phyloP scores from a whole-genome alignment of 1,140 invertebrate genomes.

The Tetramorium parvispinum region DNA sequence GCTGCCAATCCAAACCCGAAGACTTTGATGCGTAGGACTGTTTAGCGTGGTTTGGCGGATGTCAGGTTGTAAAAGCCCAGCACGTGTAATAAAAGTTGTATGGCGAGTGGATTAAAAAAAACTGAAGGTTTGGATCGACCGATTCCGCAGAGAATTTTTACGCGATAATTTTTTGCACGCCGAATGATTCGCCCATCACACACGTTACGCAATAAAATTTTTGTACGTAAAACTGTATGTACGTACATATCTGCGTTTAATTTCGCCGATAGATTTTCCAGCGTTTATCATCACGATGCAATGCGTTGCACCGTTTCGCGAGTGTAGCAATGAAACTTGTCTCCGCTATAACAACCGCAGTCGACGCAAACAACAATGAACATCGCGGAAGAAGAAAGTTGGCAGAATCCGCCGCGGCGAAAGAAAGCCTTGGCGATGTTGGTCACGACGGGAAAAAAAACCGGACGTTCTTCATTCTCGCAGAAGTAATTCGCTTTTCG shows the following conservation, averaged over 20 bases:
- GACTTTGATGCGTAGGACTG: neutral
- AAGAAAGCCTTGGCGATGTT: slow-evolving; percentile 49
- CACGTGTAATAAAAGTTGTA: neutral
- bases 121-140: neutral
- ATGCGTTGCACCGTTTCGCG: slow-evolving; percentile 42
- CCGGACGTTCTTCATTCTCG: neutral
- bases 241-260: neutral
- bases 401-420: slow-evolving; percentile 30
- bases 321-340: slow-evolving; percentile 46
- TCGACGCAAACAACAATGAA: slow-evolving; percentile 58
- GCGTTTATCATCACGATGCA: slow-evolving; percentile 22
- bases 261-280: neutral
- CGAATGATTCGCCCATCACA: neutral
- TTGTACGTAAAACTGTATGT: neutral
- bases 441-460: slow-evolving; percentile 33
- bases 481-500: slow-evolving; percentile 28
- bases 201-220: neutral
- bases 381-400: slow-evolving; percentile 67
- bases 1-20: neutral
- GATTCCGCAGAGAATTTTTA: neutral
- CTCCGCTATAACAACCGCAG: slow-evolving; percentile 33
- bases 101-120: neutral
- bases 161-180: neutral
- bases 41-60: neutral
- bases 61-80: slow-evolving; percentile 19